phyloP scores from a whole-genome alignment of 1,140 invertebrate genomes.

The Centruroides sculpturatus region DNA sequence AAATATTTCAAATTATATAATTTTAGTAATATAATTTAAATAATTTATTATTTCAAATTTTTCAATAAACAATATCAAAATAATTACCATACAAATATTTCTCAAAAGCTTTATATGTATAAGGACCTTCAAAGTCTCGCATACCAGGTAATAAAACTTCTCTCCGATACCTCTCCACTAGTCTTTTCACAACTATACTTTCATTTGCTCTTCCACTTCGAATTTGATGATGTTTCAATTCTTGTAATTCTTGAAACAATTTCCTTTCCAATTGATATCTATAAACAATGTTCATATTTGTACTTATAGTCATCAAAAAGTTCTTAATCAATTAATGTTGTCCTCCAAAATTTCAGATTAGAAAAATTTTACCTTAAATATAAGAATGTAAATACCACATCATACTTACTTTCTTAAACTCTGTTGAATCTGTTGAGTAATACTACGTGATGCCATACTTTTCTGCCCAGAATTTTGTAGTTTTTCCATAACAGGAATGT shows the following conservation, averaged over 20 bases:
- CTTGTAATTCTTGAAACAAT: slow-evolving; percentile 85
- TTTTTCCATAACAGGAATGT: no score
- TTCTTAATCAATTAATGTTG: background rate
- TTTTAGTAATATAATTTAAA: background rate
- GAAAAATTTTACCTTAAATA: background rate
- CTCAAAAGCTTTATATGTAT: slow-evolving; percentile 73
- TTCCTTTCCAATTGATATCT: slow-evolving; percentile 80
- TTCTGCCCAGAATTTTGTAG: background rate
- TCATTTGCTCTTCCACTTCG: slow-evolving; percentile 76
- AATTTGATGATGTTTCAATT: slow-evolving; percentile 82
- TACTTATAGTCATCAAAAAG: background rate
- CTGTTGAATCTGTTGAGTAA: slow-evolving; percentile 10
- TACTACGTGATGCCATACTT: background rate
- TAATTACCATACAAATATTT: slow-evolving; percentile 66
- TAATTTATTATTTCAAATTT: background rate
- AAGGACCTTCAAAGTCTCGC: slow-evolving; percentile 51
- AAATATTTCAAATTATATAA: background rate
- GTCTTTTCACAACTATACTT: slow-evolving; percentile 60
- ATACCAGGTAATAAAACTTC: slow-evolving; percentile 53
- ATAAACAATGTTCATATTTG: no score
- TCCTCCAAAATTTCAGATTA: background rate
- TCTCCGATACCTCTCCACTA: slow-evolving; percentile 61
- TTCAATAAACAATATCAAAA: background rate
- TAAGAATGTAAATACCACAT: background rate
- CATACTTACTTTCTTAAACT: slow-evolving; percentile 12